Evolutionary conservation across 53 echinoderm and acorn worm genomes (phyloP), one percentile per base, ranked within the genome.

Genomic region (Antedon mediterranea): DNA sequence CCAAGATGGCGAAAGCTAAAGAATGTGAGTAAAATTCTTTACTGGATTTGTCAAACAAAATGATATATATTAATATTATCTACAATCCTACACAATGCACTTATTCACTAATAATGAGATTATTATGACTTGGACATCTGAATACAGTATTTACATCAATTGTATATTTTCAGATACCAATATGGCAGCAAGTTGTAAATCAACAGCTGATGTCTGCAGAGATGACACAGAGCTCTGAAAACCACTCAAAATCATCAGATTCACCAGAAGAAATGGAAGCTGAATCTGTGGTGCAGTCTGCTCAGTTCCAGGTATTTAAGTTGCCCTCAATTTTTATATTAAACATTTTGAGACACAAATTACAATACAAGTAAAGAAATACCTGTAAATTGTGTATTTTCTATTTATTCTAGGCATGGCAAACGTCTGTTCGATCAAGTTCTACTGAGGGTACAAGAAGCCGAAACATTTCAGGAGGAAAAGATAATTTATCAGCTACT

Each of bases 111-210:
- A n/a, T n/a, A n/a, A n/a, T n/a, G n/a, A n/a, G n/a, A n/a, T n/a
- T n/a, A n/a, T n/a, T n/a, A n/a, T n/a, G n/a, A n/a, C n/a, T n/a
- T n/a, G n/a, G n/a, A n/a, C n/a, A n/a, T n/a, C n/a, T n/a, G n/a
- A n/a, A n/a, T n/a, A n/a, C n/a, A n/a, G n/a, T n/a, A n/a, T n/a
- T n/a, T n/a, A n/a, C n/a, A n/a, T n/a, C n/a, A n/a, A n/a, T n/a
- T n/a, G n/a, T n/a, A n/a, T n/a, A n/a, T n/a, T 34, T 31, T n/a
- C 41, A 89, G 89, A 78, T 89, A 30, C 89, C 89, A 32, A 77
- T 83, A 73, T 89, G 85, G 85, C 89, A 89, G 77, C 83, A 80
- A 70, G 89, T 71, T 71, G 28, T 89, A 26, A 89, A 89, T 70
- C 28, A 79, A 82, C 77, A 83, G 32, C 57, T 18, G 20, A 3